phyloP scores from a whole-genome alignment of 1,140 invertebrate species.

The Notospermus geniculatus region DNA sequence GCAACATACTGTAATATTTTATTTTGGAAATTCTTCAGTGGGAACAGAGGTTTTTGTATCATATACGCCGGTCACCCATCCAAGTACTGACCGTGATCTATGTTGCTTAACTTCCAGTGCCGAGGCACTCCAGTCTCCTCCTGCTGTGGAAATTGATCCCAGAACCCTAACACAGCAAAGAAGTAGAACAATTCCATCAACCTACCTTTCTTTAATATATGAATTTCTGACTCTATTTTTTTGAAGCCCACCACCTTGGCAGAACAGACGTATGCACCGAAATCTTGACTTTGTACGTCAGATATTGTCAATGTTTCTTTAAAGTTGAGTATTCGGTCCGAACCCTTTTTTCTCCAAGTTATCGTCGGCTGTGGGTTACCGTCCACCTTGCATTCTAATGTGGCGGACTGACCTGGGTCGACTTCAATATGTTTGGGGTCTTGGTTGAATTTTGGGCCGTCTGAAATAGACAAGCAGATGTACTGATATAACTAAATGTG shows the following conservation, averaged over 20 bases:
- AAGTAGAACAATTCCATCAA: no score
- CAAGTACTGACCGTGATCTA: no score
- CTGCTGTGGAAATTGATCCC: no score
- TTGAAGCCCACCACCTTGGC: background rate
- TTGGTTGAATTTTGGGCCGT: slow-evolving; percentile 3
- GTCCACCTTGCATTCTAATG: background rate
- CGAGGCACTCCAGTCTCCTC: no score
- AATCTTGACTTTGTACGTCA: background rate
- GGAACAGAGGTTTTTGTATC: no score
- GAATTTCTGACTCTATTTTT: background rate
- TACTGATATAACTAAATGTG: no score
- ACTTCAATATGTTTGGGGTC: background rate
- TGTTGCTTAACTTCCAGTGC: no score
- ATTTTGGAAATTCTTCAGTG: no score
- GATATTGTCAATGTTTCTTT: slow-evolving; percentile 3
- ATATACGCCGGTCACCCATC: no score
- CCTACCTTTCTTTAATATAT: slow-evolving; percentile 8
- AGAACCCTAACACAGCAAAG: no score
- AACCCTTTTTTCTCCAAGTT: background rate
- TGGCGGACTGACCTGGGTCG: background rate
- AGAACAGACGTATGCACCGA: background rate
- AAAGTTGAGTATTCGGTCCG: background rate
- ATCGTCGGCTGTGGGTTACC: slow-evolving; percentile 2
- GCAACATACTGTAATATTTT: no score
- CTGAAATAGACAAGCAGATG: no score